Base-by-base conservation (phyloP, 35 echinoderm and acorn worm species). In the Heliocidaris erythrogramma region DNA sequence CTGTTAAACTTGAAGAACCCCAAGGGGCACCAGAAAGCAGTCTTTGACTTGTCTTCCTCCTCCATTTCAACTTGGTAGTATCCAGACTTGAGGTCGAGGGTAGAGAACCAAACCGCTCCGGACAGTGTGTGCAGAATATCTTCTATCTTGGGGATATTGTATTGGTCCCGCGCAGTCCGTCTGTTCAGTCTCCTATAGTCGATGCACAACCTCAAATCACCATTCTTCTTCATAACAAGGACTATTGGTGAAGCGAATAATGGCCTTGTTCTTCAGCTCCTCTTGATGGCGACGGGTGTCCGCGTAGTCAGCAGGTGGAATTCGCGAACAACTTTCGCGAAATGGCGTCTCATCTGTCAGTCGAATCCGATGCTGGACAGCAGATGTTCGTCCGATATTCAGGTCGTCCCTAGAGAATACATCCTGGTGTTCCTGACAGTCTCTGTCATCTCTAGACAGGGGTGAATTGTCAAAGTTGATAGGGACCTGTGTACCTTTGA, bases 61-160 rank as follows among this genome's bases (percentile, higher is more conserved):
- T 56, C 92, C 61, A 98, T 88, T 61, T 96, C 97, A n/a, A 98
- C 94, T 93, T 98, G 94, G 29, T 96, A 94, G 48, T 96, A 94
- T 5, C 92, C 88, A 10, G 93, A 94, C 30, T 90, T 92, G 31
- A 96, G 88, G 48, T 96, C 88, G 5, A 96, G 32, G 35, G 85
- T 88, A 3, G 85, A 89, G 50, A 94, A 94, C 90, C 85, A 96
- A 11, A 8, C 0, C 4, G 93, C 96, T n/a, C 93, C 96, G 85
- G 85, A 84, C 56, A 92, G 61, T 2, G 42, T 53, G 31, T 93
- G 95, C 32, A 95, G 60, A 30, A 31, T 90, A 60, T 95, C 92
- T 42, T 96, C 93, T 10, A 96, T 96, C 13, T 30, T 47, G 8
- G 96, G 97, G 17, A 98, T 92, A 47, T 86, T 94, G 35, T 96